phyloP scores from a whole-genome alignment of 2,113 vertebrate species.

The Hydrolagus affinis region DNA sequence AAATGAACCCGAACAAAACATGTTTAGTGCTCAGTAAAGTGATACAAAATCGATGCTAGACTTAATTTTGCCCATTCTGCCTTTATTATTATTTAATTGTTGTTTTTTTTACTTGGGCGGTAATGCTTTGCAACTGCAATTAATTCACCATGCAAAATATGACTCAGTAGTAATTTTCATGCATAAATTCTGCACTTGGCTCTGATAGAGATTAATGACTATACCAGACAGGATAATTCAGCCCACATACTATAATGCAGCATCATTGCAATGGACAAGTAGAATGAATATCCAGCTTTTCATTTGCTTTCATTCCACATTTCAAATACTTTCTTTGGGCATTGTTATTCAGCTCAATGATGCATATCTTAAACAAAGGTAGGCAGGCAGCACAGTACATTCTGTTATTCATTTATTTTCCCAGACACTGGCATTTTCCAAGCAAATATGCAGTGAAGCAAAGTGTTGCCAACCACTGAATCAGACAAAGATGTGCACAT shows the following conservation, averaged over 20 bases:
- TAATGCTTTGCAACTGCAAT: not conserved
- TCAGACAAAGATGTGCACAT: not conserved
- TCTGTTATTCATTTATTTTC: not conserved
- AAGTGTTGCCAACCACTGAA: not conserved
- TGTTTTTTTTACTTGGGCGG: not conserved
- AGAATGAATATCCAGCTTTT: not conserved
- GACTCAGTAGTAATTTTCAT: not conserved
- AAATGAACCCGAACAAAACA: not conserved
- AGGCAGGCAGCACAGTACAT: not conserved
- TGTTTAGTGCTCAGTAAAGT: not conserved
- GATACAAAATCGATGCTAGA: not conserved
- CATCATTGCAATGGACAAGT: not conserved
- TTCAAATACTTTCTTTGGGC: not conserved
- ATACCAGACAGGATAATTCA: not conserved
- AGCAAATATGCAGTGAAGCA: not conserved
- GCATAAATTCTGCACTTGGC: not conserved
- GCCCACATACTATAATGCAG: not conserved
- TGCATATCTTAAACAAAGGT: not conserved
- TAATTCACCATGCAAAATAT: not conserved
- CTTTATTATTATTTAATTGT: slow-evolving; percentile 5
- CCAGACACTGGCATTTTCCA: slow-evolving; percentile 2
- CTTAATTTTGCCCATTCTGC: not conserved
- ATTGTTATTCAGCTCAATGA: not conserved
- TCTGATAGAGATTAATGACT: not conserved
- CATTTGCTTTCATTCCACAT: not conserved